Conservation (phyloP, 2,113 vertebrate genomes). For the Podarcis muralis region DNA sequence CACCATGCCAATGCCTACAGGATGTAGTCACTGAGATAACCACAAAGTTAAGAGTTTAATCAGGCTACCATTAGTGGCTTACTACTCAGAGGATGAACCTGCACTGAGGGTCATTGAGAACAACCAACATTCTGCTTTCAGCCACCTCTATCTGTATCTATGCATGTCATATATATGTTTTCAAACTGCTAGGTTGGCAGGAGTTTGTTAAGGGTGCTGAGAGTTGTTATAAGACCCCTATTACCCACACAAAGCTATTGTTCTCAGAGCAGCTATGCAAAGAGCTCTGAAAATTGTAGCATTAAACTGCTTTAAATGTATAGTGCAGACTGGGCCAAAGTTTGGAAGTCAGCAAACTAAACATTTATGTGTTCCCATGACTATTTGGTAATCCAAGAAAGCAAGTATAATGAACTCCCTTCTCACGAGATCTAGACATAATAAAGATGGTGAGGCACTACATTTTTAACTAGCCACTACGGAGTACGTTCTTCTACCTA, state of each 20-base stretch:
- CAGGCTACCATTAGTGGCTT: no score
- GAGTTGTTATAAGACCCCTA: no score
- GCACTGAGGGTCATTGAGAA: neutral
- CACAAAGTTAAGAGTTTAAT: neutral
- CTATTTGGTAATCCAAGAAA: neutral
- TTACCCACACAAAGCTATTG: neutral
- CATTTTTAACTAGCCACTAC: neutral
- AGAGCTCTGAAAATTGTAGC: no score
- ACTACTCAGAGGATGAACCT: neutral
- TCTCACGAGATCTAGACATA: neutral
- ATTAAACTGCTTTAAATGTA: no score
- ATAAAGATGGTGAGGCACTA: neutral
- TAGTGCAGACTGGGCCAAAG: neutral
- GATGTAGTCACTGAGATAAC: neutral
- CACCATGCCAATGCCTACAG: neutral
- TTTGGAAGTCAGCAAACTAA: neutral
- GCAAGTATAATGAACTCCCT: neutral
- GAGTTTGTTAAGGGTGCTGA: no score
- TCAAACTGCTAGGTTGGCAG: no score
- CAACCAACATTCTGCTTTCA: neutral
- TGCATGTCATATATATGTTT: no score
- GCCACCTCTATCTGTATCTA: no score
- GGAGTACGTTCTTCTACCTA: neutral
- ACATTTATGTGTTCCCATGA: neutral
- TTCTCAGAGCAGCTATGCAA: neutral